These are phyloP conservation scores for Tenthredo distinguenda DNA, from an alignment of 2,888 invertebrate species.

Conservation along the genomic window DNA sequence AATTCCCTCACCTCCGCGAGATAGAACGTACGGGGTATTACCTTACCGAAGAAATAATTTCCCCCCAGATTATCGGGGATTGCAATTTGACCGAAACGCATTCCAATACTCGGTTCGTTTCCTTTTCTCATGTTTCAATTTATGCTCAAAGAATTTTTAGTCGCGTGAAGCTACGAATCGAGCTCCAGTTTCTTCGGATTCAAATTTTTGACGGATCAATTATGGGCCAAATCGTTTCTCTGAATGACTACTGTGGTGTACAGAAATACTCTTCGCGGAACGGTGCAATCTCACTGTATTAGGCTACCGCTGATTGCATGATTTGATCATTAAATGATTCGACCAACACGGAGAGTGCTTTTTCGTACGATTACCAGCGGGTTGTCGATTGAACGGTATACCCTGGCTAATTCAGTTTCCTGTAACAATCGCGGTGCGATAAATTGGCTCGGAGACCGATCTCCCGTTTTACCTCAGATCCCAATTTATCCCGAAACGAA, in stretches of 20 bases:
- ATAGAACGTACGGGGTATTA: background rate
- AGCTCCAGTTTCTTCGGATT: background rate
- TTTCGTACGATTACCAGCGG: conserved; percentile 23
- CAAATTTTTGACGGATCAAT: background rate
- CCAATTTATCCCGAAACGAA: background rate
- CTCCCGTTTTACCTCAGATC: background rate
- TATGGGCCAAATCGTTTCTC: background rate
- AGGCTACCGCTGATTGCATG: background rate
- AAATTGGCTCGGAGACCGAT: background rate
- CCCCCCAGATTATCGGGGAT: background rate
- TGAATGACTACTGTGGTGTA: background rate
- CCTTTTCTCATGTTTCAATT: background rate
- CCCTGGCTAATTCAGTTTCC: background rate
- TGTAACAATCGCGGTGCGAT: background rate
- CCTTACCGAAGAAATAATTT: background rate
- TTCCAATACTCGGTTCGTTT: background rate
- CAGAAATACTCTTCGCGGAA: background rate
- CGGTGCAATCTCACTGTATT: background rate
- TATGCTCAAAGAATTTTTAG: too few relatives aligned
- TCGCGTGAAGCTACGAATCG: too few relatives aligned
- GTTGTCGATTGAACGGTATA: background rate
- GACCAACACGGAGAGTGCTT: background rate
- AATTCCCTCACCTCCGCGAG: background rate
- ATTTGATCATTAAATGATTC: background rate
- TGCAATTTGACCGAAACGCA: background rate